These are phyloP conservation scores for Falcunculus frontatus DNA, from an alignment of 2,113 vertebrate genomes.

Conservation along the genomic window DNA sequence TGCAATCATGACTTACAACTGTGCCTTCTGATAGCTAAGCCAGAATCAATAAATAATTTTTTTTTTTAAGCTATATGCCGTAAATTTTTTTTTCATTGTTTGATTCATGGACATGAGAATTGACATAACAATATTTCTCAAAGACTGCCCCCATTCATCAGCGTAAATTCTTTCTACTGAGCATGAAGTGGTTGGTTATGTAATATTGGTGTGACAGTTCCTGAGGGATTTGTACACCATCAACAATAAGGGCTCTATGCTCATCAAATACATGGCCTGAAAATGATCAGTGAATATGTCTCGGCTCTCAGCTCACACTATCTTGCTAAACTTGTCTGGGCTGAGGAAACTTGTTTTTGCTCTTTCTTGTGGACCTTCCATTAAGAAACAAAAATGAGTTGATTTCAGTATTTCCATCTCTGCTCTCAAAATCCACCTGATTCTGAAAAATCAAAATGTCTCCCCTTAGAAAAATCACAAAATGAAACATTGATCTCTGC, in stretches of 20 bases:
- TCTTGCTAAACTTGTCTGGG: constrained; percentile 25
- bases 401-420: constrained; percentile 1
- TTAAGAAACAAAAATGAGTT: not conserved
- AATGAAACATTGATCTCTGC: not conserved
- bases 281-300: not conserved
- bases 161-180: not conserved
- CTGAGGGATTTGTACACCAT: not conserved
- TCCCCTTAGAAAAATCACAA: not conserved
- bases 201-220: not conserved
- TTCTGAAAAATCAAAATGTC: not conserved
- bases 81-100: not conserved
- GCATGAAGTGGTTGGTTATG: not conserved
- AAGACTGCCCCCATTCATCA: not conserved
- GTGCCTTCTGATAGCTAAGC: not conserved
- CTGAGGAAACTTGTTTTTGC: constrained; percentile 6
- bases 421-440: not conserved
- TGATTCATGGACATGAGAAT: not conserved
- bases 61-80: not conserved
- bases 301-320: not conserved
- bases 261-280: not conserved
- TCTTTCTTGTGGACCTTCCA: not conserved
- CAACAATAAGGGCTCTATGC: constrained; percentile 23
- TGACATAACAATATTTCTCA: not conserved
- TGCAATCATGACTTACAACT: not conserved
- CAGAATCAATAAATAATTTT: not conserved